A percentile compares a stretch with the other conserved stretches of the same genome.
phyloP scores from a whole-genome alignment of 2,888 invertebrate genomes.

The Calephelis perditalis region DNA sequence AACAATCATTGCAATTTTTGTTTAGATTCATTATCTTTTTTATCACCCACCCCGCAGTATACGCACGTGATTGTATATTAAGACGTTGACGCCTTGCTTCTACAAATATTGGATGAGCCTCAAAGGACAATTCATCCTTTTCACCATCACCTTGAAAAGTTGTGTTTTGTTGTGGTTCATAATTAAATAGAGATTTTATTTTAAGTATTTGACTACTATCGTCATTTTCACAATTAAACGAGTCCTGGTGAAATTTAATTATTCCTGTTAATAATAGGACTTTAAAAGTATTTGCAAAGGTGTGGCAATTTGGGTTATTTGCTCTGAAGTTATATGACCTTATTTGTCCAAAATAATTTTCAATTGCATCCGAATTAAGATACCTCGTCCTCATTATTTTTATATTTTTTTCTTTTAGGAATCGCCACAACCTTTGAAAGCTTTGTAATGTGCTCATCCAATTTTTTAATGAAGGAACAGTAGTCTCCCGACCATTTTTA shows the following conservation, averaged over 20 bases:
- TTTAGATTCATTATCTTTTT: too few species aligned
- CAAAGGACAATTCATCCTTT: too few species aligned
- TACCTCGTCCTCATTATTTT: conserved; percentile 8
- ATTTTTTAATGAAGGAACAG: conserved; percentile 9
- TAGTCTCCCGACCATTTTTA: conserved; percentile 2
- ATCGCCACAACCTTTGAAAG: conserved; percentile 1
- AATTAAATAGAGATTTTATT: too few species aligned
- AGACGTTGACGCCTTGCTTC: too few species aligned
- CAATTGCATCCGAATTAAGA: conserved; percentile 3
- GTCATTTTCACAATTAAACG: background rate
- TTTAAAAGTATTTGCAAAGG: conserved; percentile 8
- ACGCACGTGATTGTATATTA: too few species aligned
- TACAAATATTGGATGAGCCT: too few species aligned
- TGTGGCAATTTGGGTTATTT: conserved; percentile 3
- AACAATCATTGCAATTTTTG: too few species aligned
- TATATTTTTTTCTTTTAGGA: conserved; percentile 1
- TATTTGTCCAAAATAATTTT: conserved; percentile 9
- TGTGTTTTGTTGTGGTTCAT: too few species aligned
- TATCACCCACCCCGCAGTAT: too few species aligned
- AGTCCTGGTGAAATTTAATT: too few species aligned
- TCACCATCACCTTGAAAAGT: too few species aligned
- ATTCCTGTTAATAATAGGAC: background rate
- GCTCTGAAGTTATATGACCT: background rate
- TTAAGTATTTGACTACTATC: too few species aligned
- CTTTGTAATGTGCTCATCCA: background rate